A percentile compares a stretch with the other conserved stretches of the same genome.
phyloP scores from a whole-genome alignment of 2,888 invertebrate genomes.

The Aleiodes testaceus region DNA sequence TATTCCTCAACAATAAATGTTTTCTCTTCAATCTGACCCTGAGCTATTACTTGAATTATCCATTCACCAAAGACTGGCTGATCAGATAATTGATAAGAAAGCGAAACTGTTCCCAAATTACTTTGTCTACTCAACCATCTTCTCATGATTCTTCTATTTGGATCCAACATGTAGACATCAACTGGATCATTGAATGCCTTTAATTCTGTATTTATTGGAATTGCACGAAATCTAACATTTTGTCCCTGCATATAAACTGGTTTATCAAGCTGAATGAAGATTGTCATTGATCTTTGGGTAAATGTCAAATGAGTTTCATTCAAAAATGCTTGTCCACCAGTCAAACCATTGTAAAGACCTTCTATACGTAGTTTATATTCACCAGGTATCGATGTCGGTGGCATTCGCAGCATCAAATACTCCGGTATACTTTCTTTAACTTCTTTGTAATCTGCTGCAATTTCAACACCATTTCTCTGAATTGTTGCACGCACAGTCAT shows the following conservation, averaged over 20 bases:
- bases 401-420: constrained; percentile 92
- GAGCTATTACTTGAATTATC: constrained; percentile 90
- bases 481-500: constrained; percentile 92
- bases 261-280: constrained; percentile 95
- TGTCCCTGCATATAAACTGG: constrained; percentile 96
- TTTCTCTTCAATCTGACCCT: constrained; percentile 90
- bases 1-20: constrained; percentile 94
- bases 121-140: constrained; percentile 93
- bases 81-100: constrained; percentile 91
- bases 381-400: constrained; percentile 87
- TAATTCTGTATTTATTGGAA: constrained; percentile 93
- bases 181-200: constrained; percentile 93
- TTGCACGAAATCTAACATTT: constrained; percentile 90
- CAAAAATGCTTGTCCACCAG: constrained; percentile 90
- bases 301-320: constrained; percentile 91
- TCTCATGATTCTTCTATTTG: constrained; percentile 89
- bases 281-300: constrained; percentile 93
- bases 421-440: constrained; percentile 91
- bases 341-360: constrained; percentile 84
- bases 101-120: constrained; percentile 93
- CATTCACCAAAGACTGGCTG: constrained; percentile 95
- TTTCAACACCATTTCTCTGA: constrained; percentile 90
- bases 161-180: constrained; percentile 94
- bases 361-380: constrained; percentile 89
- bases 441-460: constrained; percentile 86